These are phyloP conservation scores for Urocitellus parryii DNA, from an alignment of 2,113 vertebrate species.

Conservation along the genomic window DNA sequence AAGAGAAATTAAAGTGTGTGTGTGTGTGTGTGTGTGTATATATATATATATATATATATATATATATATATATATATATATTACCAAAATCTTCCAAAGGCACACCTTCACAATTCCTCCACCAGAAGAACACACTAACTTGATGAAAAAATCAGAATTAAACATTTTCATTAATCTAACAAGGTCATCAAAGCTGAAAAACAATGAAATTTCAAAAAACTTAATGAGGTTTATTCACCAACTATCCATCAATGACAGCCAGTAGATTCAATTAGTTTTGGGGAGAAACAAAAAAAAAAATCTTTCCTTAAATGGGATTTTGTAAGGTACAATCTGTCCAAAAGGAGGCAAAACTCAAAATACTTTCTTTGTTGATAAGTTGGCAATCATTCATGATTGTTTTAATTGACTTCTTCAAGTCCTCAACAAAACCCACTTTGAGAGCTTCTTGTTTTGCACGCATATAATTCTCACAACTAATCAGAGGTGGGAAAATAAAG, in stretches of 20 bases:
- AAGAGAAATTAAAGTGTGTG: background rate
- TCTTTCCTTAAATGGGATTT: background rate
- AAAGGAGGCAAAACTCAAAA: background rate
- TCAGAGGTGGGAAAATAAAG: background rate
- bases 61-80: background rate
- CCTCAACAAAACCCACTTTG: background rate
- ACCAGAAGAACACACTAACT: background rate
- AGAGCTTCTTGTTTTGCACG: background rate
- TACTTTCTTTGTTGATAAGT: background rate
- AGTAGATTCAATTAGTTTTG: background rate
- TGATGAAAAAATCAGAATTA: background rate
- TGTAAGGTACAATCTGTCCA: background rate
- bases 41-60: no score
- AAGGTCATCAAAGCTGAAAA: background rate
- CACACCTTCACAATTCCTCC: fast-evolving
- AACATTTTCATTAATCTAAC: slow-evolving; percentile 4
- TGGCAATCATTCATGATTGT: background rate
- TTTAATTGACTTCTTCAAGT: background rate
- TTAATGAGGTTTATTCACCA: background rate
- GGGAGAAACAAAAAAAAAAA: background rate
- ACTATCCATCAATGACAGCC: background rate
- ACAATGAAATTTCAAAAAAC: background rate
- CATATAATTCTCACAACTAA: background rate
- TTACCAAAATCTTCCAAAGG: background rate
- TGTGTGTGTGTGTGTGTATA: background rate